Evolutionary conservation across 2,888 invertebrate species (phyloP).

Genomic region (Hirudinaria manillensis): DNA sequence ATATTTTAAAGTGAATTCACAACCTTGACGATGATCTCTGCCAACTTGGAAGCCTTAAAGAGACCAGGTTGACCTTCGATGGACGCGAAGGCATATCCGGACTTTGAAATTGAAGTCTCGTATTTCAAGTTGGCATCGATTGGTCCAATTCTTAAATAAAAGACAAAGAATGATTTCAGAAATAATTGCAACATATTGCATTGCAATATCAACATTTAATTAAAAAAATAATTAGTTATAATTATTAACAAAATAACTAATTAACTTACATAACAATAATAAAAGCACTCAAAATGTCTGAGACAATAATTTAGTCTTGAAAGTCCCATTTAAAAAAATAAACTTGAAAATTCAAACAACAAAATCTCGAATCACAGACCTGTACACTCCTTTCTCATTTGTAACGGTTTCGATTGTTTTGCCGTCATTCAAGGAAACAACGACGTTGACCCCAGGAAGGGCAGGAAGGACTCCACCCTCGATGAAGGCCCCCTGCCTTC

Average conservation of each 20-base stretch:
- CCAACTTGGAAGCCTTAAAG: slow-evolving; percentile 80
- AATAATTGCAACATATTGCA: background rate
- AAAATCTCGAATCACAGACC: slow-evolving; percentile 41
- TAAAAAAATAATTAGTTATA: background rate
- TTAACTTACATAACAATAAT: too few species aligned
- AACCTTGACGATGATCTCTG: slow-evolving; percentile 61
- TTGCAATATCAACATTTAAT: background rate
- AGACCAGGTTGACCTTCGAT: slow-evolving; percentile 63
- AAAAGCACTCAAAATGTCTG: too few species aligned
- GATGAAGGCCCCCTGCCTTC: slow-evolving; percentile 52
- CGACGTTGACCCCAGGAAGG: slow-evolving; percentile 54
- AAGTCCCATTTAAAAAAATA: background rate
- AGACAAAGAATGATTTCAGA: background rate
- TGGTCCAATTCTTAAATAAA: slow-evolving; percentile 68
- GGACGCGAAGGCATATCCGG: slow-evolving; percentile 75
- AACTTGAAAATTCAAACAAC: background rate
- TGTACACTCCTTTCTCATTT: slow-evolving; percentile 67
- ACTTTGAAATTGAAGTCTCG: slow-evolving; percentile 71
- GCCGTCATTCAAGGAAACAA: slow-evolving; percentile 45
- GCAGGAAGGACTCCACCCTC: slow-evolving; percentile 64
- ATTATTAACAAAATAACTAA: too few species aligned
- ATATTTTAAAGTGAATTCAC: background rate
- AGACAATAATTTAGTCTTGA: too few species aligned
- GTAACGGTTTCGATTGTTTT: slow-evolving; percentile 57
- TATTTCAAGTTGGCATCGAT: slow-evolving; percentile 69